phyloP scores from a whole-genome alignment of 2,113 vertebrate species.

The Sakesphorus luctuosus region DNA sequence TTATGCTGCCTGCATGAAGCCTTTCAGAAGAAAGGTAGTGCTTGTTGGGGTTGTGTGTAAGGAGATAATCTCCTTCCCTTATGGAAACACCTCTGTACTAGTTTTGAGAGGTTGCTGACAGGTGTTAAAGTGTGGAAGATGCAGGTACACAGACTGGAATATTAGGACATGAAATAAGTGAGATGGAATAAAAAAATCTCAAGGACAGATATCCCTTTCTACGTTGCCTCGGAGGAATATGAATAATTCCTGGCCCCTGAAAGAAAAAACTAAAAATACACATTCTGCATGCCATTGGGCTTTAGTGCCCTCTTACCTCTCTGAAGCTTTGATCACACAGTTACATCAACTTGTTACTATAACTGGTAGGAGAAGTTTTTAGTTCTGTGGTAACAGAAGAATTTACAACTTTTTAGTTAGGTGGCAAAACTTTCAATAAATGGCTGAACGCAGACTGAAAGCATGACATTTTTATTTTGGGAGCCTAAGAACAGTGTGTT shows the following conservation, averaged over 20 bases:
- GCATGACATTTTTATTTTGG: neutral
- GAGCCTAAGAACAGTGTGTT: neutral
- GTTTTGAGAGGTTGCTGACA: neutral
- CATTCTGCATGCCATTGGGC: neutral
- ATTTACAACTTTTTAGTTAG: neutral
- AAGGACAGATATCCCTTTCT: neutral
- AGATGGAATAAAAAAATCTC: neutral
- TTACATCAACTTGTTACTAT: neutral
- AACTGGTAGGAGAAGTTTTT: neutral
- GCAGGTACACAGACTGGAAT: neutral
- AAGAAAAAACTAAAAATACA: neutral
- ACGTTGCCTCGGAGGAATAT: neutral
- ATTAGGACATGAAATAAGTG: neutral
- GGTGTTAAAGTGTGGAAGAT: neutral
- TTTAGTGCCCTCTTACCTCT: neutral
- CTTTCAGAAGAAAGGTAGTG: neutral
- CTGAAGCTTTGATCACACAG: neutral
- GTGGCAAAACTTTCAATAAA: neutral
- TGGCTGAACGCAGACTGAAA: neutral
- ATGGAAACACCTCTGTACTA: neutral
- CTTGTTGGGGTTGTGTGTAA: fast-evolving
- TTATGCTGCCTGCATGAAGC: neutral
- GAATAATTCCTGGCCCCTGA: neutral
- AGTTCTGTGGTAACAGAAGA: neutral
- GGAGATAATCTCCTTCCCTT: neutral